Base-by-base conservation (phyloP, 2,888 invertebrate genomes). In the Machimus atricapillus region DNA sequence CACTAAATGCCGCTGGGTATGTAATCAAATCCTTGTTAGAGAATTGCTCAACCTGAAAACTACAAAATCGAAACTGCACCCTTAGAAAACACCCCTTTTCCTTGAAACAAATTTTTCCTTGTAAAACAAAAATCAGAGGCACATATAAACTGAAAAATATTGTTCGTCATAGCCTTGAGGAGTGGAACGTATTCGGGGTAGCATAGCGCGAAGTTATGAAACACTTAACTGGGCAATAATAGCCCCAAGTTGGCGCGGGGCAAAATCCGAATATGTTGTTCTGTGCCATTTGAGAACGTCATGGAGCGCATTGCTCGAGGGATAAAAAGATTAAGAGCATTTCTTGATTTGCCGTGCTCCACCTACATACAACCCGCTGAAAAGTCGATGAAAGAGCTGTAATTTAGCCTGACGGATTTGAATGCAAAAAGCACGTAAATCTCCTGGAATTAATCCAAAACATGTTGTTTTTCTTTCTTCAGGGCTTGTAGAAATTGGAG, bases 211-310 rank as follows among this genome's bases (percentile, higher is more conserved):
- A 9, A 19, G 31, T 82, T 66, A 82, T 19, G 66, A 66, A 82
- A 82, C 82, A n/a, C 82, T 82, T 66, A 82, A 66, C 37, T 82
- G 82, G 58, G 34, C 82, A 82, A 82, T 82, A 37, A 82, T 58
- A 56, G 58, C 82, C 31, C 27, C 43, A 46, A 58, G 19, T 12
- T 82, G 82, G n/a, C 66, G 34, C n/a, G 82, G 34, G 52, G 52
- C 23, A 12, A 46, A 58, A 37, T 37, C n/a, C 8, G n/a, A 81
- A 8, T 37, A 82, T 82, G 19, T 40, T 40, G 40, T 40, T 40
- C n/a, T 82, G 27, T 66, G 23, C 66, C 37, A 66, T 78, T 40
- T 46, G 46, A 43, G 37, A 46, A 81, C 9, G 6, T 8, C n/a
- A 34, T 56, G n/a, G 58, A 81, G 79, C 56, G n/a, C n/a, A 81